Conservation (phyloP, 2,113 vertebrate genomes). For the Bos javanicus region DNA sequence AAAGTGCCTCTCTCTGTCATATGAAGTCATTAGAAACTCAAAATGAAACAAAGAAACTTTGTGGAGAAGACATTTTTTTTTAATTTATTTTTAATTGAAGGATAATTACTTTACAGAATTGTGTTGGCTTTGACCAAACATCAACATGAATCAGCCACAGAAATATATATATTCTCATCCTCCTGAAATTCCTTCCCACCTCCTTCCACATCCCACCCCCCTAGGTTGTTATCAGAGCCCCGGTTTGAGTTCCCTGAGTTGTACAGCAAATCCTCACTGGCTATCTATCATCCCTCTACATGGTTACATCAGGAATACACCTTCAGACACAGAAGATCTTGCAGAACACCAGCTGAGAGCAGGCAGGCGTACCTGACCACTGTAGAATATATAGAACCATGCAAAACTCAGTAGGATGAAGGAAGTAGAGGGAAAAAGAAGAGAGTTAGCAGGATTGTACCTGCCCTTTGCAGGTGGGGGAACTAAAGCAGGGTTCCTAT, state of each 20-base stretch:
- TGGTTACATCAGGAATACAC: background rate
- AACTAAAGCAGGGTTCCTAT: background rate
- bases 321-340: background rate
- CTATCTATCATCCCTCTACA: background rate
- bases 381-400: background rate
- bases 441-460: background rate
- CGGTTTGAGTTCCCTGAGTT: background rate
- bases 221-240: background rate
- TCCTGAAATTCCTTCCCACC: background rate
- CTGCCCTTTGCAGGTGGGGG: background rate
- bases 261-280: background rate
- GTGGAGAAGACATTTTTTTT: background rate
- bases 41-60: background rate
- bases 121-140: background rate
- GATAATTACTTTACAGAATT: background rate
- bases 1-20: constrained; percentile 38
- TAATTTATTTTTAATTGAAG: background rate
- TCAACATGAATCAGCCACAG: background rate
- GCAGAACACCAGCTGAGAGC: background rate
- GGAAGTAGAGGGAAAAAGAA: background rate
- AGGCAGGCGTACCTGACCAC: background rate
- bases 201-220: background rate
- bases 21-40: background rate
- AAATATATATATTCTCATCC: background rate
- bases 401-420: background rate